Evolutionary conservation across 2,888 invertebrate species (phyloP).

Genomic region (Sinodicranocentrus sp.): DNA sequence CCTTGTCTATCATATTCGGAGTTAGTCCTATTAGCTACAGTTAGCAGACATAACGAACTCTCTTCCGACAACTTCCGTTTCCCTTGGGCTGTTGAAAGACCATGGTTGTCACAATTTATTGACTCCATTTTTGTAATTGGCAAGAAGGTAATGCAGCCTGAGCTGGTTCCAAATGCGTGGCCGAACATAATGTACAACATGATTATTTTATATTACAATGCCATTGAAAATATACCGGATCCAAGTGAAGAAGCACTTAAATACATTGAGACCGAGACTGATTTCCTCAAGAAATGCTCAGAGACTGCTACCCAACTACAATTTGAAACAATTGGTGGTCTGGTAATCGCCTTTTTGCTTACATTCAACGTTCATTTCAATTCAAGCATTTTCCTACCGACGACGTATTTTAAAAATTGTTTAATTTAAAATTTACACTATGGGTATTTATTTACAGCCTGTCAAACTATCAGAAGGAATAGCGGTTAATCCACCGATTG

Average conservation of each 20-base stretch:
- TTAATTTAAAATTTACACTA: no score
- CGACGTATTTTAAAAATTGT: no score
- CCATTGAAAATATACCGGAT: background rate
- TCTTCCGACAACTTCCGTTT: conserved; percentile 6
- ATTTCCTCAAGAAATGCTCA: background rate
- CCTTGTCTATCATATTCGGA: background rate
- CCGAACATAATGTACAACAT: conserved; percentile 26
- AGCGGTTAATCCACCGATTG: background rate
- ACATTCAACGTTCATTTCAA: background rate
- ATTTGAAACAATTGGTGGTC: conserved; percentile 23
- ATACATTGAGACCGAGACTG: background rate
- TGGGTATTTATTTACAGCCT: background rate
- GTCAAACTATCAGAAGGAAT: background rate
- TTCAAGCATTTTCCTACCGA: no score
- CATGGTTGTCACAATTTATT: conserved; percentile 14
- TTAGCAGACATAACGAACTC: background rate
- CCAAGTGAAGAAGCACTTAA: conserved; percentile 6
- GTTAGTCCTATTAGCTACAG: background rate
- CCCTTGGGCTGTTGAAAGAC: background rate
- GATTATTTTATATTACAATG: conserved; percentile 44
- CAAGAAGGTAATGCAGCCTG: background rate
- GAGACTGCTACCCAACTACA: background rate
- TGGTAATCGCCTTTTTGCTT: no score
- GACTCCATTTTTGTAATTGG: background rate
- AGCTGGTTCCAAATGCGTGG: background rate